Conservation (phyloP, 2,113 vertebrate species). For the Noturus placidus region DNA sequence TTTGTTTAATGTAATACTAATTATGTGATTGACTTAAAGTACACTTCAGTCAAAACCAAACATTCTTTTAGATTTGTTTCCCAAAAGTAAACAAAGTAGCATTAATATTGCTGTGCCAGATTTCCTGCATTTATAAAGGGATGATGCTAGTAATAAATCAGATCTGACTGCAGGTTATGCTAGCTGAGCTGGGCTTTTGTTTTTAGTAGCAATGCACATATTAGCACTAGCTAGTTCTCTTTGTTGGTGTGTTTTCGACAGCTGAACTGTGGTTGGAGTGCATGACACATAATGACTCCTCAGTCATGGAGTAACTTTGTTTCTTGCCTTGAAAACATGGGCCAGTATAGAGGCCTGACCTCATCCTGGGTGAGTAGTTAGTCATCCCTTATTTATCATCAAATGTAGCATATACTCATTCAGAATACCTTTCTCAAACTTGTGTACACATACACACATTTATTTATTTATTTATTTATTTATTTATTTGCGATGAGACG, state of each 20-base stretch:
- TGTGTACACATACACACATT: background rate
- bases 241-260: background rate
- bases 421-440: background rate
- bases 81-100: background rate
- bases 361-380: background rate
- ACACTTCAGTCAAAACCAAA: background rate
- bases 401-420: slow-evolving; percentile 4
- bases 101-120: background rate
- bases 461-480: no score
- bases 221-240: background rate
- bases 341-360: background rate
- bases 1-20: background rate
- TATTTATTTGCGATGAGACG: background rate
- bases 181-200: background rate
- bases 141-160: background rate
- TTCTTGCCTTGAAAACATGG: slow-evolving; percentile 13
- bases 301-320: background rate
- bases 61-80: background rate
- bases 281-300: slow-evolving; percentile 1
- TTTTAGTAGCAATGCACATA: background rate
- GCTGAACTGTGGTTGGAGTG: background rate
- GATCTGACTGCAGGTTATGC: background rate
- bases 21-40: background rate
- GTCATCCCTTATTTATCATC: slow-evolving; percentile 20
- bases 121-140: background rate